Base-by-base conservation (phyloP, 2,888 invertebrate species). In the Drosophila pullipes region DNA sequence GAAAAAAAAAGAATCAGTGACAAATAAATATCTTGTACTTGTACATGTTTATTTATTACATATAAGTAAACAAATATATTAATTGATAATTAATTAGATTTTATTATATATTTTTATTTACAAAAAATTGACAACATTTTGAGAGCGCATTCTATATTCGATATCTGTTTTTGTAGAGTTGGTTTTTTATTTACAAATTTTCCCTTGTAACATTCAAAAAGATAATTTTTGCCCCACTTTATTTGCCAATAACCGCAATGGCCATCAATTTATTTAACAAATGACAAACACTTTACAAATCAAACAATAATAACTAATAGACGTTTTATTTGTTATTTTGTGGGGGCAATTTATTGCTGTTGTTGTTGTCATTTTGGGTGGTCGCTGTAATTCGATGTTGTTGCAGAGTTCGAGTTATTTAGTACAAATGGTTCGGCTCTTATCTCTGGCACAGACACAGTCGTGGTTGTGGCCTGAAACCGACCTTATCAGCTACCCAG, bases 211-310 rank as follows among this genome's bases (percentile, higher is more conserved):
- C 69, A 81, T 69, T 74, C 67, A 52, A 62, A 54, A 62, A 72
- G 41, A 79, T 74, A 50, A 79, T 79, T 80, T 80, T 76, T 62
- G 58, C 35, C 35, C 41, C 67, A 50, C 54, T 78, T 69, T 84
- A 78, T 89, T 89, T 89, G 74, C 89, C 84, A 78, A 69, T 49
- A 75, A 73, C 84, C 83, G 81, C 83, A 87, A 85, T 73, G 80
- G 86, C 89, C 84, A 86, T 89, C 87, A 86, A 90, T 85, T 85
- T 89, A 89, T 89, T 89, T 78, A 90, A 91, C 83, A 90, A 87
- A 87, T 90, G 91, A 78, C 88, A 85, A 88, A 77, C 91, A 88
- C 83, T 87, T 87, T 82, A 69, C 77, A 87, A 91, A 90, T 87
- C 91, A 87, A 87, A 90, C 90, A 87, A 77, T 77, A 89, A 89